phyloP scores from a whole-genome alignment of 2,888 invertebrate species.

The Drosophila silvestris region DNA sequence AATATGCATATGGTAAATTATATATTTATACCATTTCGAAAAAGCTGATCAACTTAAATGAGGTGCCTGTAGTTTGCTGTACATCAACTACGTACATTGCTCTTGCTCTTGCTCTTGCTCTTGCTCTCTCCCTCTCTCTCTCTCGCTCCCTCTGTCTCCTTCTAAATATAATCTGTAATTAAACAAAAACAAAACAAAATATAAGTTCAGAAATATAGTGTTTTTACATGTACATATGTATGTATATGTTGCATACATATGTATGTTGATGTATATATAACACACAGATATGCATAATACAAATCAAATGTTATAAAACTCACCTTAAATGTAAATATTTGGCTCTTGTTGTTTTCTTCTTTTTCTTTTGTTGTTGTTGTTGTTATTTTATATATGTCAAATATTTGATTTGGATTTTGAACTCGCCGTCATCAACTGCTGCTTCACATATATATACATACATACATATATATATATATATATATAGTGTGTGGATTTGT shows the following conservation, averaged over 20 bases:
- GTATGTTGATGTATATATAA: background rate
- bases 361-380: background rate
- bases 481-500: conserved; percentile 6
- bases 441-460: background rate
- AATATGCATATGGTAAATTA: conserved; percentile 41
- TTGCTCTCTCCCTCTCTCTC: background rate
- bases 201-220: background rate
- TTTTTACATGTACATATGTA: background rate
- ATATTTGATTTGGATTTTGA: conserved; percentile 60
- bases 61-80: conserved; percentile 37
- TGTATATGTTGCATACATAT: background rate
- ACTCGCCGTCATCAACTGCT: conserved; percentile 26
- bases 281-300: background rate
- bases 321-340: conserved; percentile 82
- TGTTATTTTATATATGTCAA: conserved; percentile 1
- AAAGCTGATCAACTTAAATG: conserved; percentile 38
- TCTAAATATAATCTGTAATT: conserved; percentile 62
- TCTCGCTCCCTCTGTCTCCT: background rate
- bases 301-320: conserved; percentile 31
- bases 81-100: conserved; percentile 40
- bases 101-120: conserved; percentile 6
- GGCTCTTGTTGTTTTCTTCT: conserved; percentile 72
- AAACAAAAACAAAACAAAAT: background rate
- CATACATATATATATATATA: background rate
- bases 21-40: conserved; percentile 44